phyloP scores from a whole-genome alignment of 2,113 vertebrate genomes.

The Prochilodus magdalenae region DNA sequence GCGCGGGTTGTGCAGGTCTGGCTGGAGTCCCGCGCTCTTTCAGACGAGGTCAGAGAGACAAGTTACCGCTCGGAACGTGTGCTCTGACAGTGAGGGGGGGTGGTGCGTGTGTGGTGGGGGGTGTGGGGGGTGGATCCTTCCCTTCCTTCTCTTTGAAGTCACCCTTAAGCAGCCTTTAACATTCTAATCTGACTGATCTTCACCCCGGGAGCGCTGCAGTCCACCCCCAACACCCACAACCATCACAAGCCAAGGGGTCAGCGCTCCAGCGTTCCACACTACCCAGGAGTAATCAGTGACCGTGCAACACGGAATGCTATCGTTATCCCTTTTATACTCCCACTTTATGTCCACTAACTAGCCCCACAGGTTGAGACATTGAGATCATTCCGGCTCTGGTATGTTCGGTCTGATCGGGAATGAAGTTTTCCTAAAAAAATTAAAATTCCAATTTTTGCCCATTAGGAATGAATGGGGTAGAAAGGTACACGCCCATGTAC shows the following conservation, averaged over 20 bases:
- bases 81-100: neutral
- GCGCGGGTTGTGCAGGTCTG: neutral
- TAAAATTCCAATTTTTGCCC: no score
- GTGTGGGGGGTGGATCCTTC: conserved; percentile 4
- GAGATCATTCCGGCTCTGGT: no score
- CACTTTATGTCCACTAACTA: no score
- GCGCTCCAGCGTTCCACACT: neutral
- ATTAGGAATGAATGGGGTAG: no score
- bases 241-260: neutral
- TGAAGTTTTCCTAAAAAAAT: no score
- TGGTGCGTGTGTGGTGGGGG: no score
- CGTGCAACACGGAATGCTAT: no score
- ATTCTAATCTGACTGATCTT: conserved; percentile 55
- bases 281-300: no score
- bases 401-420: no score
- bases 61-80: neutral
- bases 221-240: conserved; percentile 35
- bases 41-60: conserved; percentile 1
- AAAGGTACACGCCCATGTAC: no score
- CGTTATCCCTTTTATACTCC: no score
- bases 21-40: conserved; percentile 29
- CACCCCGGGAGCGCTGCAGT: conserved; percentile 38
- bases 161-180: conserved; percentile 41
- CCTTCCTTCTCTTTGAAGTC: conserved; percentile 54
- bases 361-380: no score